phyloP scores from a whole-genome alignment of 2,797 vertebrate genomes.

The Spinus olivaceus region DNA sequence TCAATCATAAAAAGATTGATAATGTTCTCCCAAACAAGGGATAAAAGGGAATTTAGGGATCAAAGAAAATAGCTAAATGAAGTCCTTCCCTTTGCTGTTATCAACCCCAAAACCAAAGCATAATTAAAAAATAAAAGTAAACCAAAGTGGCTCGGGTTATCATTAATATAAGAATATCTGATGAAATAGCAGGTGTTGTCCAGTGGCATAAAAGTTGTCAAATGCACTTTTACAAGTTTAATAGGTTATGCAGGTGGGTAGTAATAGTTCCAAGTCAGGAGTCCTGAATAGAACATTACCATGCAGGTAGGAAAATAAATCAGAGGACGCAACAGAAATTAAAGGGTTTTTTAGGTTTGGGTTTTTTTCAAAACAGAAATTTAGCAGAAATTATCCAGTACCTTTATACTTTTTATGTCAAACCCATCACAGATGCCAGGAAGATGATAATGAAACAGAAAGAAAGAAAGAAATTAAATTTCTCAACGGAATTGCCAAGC shows the following conservation, averaged over 20 bases:
- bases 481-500: neutral
- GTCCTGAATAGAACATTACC: neutral
- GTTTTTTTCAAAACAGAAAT: neutral
- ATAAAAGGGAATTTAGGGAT: neutral
- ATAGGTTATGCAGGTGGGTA: neutral
- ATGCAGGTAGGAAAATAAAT: neutral
- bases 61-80: neutral
- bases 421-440: neutral
- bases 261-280: neutral
- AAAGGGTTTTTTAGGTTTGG: neutral
- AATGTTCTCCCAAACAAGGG: neutral
- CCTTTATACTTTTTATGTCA: neutral
- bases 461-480: neutral
- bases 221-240: neutral
- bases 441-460: neutral
- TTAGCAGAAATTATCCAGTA: neutral
- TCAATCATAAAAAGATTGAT: neutral
- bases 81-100: neutral
- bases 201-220: neutral
- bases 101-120: accelerated
- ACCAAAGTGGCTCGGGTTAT: neutral
- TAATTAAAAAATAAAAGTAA: neutral
- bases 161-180: neutral
- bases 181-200: neutral
- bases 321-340: neutral